Conservation (phyloP, 2,797 vertebrate species). For the Fringilla coelebs region DNA sequence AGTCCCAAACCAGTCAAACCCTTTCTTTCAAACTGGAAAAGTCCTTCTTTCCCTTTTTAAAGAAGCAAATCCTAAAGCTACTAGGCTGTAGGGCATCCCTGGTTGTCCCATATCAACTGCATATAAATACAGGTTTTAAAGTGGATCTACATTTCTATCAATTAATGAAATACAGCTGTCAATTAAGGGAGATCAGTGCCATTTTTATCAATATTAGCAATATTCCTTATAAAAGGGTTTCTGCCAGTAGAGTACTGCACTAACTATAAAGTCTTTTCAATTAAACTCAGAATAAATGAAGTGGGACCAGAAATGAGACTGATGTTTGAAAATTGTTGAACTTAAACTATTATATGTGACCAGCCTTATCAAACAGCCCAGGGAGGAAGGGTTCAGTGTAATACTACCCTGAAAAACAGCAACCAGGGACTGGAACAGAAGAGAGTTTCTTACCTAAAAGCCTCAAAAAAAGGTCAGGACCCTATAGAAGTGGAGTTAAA, state of each 20-base stretch:
- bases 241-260: neutral
- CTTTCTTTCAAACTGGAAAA: neutral
- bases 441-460: neutral
- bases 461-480: neutral
- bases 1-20: neutral
- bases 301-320: neutral
- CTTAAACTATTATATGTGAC: neutral
- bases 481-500: neutral
- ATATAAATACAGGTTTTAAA: neutral
- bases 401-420: neutral
- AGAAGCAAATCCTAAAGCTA: neutral
- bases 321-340: neutral
- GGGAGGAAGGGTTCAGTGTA: neutral
- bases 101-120: neutral
- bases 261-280: neutral
- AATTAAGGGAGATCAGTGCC: neutral
- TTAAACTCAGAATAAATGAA: neutral
- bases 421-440: neutral
- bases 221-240: neutral
- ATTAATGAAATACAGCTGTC: neutral
- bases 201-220: neutral
- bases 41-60: neutral
- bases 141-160: neutral
- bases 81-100: neutral
- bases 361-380: neutral